phyloP scores from a whole-genome alignment of 1,140 invertebrate species.

The Macrobrachium nipponense region DNA sequence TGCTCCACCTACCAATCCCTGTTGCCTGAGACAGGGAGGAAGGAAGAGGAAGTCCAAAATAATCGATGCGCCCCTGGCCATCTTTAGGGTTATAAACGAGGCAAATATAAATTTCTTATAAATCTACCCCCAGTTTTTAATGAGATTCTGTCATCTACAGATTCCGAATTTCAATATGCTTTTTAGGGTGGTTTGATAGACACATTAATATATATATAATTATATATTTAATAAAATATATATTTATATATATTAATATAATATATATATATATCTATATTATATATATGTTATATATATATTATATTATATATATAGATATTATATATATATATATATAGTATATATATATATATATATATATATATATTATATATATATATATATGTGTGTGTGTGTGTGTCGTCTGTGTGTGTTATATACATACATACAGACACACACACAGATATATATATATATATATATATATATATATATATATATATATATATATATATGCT shows the following conservation, averaged over 20 bases:
- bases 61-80: not conserved
- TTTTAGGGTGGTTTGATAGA: too few species aligned
- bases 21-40: not conserved
- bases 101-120: too few species aligned
- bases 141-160: too few species aligned
- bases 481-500: not conserved
- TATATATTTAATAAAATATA: slow-evolving; percentile 16
- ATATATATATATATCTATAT: slow-evolving; percentile 22
- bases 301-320: slow-evolving; percentile 1
- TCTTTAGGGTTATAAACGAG: too few species aligned
- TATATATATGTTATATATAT: slow-evolving; percentile 10
- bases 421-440: not conserved
- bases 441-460: slow-evolving; percentile 2
- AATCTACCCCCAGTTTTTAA: too few species aligned
- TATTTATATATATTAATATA: slow-evolving; percentile 15
- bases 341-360: slow-evolving; percentile 2
- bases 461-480: slow-evolving; percentile 7
- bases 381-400: not conserved
- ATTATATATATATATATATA: not conserved
- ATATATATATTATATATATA: slow-evolving; percentile 2
- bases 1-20: too few species aligned
- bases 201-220: not conserved
- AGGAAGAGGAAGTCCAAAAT: not conserved
- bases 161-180: too few species aligned
- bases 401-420: not conserved